Percentiles rank a stretch among this genome's conserved stretches.
Conservation (phyloP, 2,797 vertebrate species). For the Girardinus metallicus region DNA sequence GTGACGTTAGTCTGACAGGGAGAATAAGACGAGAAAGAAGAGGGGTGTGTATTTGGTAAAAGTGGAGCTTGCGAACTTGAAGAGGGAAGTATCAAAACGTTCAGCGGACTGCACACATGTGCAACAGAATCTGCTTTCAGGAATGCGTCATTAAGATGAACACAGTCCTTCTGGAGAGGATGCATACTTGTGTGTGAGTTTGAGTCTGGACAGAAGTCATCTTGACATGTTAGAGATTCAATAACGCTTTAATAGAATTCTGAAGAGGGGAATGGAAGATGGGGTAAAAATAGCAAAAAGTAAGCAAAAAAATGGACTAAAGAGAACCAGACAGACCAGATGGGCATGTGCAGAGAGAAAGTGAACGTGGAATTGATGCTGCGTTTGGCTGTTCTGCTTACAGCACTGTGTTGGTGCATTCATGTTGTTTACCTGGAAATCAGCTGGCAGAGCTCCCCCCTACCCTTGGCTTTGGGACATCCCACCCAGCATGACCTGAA, state of each 20-base stretch:
- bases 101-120: conserved; percentile 53
- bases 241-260: not conserved
- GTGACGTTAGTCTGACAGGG: conserved; percentile 35
- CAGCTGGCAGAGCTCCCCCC: conserved; percentile 32
- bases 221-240: not conserved
- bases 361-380: conserved; percentile 67
- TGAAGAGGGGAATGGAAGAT: conserved; percentile 18
- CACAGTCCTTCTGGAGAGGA: conserved; percentile 16
- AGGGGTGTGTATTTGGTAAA: conserved; percentile 55
- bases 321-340: conserved; percentile 1
- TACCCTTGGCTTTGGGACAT: conserved; percentile 22
- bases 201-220: conserved; percentile 12
- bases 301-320: conserved; percentile 47
- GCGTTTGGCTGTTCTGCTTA: conserved; percentile 80
- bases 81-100: conserved; percentile 74
- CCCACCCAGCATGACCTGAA: conserved; percentile 34
- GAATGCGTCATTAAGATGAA: conserved; percentile 22
- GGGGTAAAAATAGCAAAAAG: conserved; percentile 26
- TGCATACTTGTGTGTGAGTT: conserved; percentile 19
- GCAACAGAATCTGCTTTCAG: conserved; percentile 32
- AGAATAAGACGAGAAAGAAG: conserved; percentile 38
- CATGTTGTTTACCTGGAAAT: conserved; percentile 79
- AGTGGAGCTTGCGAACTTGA: conserved; percentile 39
- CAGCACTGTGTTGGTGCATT: conserved; percentile 80
- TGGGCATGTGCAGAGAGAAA: conserved; percentile 65